Evolutionary conservation across 1,140 invertebrate genomes (phyloP).

Genomic region (Drosophila mojavensis): DNA sequence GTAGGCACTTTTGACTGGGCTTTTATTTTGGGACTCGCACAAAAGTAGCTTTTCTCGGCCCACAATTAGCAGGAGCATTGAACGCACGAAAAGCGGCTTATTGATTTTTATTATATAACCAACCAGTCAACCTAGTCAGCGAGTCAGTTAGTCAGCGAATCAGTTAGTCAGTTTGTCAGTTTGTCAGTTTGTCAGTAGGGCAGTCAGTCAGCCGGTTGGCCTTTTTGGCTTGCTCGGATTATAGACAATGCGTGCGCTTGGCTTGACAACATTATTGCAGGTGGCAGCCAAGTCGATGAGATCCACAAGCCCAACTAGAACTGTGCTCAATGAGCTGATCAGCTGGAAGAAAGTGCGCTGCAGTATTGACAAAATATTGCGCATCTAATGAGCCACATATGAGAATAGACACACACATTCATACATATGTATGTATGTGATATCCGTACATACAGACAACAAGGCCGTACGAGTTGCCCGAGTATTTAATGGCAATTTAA

Average conservation of each 20-base stretch:
- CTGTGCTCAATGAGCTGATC: conserved; percentile 75
- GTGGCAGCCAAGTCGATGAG: conserved; percentile 20
- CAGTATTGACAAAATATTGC: conserved; percentile 49
- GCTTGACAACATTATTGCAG: conserved; percentile 26
- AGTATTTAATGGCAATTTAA: background rate
- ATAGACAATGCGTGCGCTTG: conserved; percentile 62
- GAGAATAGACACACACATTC: background rate
- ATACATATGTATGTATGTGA: background rate
- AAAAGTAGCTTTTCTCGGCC: conserved; percentile 1
- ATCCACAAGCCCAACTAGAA: conserved; percentile 39
- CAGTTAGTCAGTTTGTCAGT: conserved; percentile 12
- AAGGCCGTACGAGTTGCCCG: background rate
- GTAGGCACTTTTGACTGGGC: conserved; percentile 34
- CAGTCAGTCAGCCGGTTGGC: conserved; percentile 1
- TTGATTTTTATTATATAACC: conserved; percentile 65
- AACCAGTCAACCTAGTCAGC: conserved; percentile 7
- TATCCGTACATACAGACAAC: background rate
- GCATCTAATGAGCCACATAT: conserved; percentile 53
- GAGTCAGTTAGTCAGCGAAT: too few relatives aligned
- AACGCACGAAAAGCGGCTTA: conserved; percentile 41
- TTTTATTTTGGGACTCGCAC: conserved; percentile 20
- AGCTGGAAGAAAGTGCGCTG: conserved; percentile 69
- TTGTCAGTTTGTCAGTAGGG: background rate
- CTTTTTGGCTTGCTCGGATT: conserved; percentile 35
- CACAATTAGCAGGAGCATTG: conserved; percentile 59